These are phyloP conservation scores for Pseudoatta argentina DNA, from an alignment of 1,140 invertebrate genomes.

Conservation along the genomic window DNA sequence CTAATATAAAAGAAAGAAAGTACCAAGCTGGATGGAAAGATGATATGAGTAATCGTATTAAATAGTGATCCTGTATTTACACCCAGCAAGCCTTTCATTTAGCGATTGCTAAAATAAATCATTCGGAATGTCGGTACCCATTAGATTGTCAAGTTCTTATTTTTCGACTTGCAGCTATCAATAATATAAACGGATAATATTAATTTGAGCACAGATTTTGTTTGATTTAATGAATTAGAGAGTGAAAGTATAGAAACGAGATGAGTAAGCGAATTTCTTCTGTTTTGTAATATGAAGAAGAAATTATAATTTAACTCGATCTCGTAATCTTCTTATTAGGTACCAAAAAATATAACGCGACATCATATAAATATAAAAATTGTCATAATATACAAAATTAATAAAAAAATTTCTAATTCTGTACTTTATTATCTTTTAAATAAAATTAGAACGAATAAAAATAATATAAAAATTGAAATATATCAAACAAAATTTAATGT, in stretches of 20 bases:
- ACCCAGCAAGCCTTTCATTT: slow-evolving; percentile 39
- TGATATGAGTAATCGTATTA: slow-evolving; percentile 45
- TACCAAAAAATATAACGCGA: not conserved
- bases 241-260: not conserved
- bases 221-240: slow-evolving; percentile 1
- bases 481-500: not conserved
- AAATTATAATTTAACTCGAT: slow-evolving; percentile 9
- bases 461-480: not conserved
- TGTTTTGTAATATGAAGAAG: not conserved
- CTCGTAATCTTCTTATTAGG: not conserved
- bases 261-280: not conserved
- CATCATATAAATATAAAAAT: not conserved
- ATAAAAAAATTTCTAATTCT: not conserved
- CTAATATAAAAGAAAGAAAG: slow-evolving; percentile 32
- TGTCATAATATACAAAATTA: not conserved
- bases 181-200: slow-evolving; percentile 28
- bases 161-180: not conserved
- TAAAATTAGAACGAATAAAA: not conserved
- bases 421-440: not conserved
- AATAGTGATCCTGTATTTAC: not conserved
- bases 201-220: slow-evolving; percentile 5
- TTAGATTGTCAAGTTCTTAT: not conserved
- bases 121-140: not conserved
- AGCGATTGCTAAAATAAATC: slow-evolving; percentile 39
- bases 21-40: slow-evolving; percentile 7